Evolutionary conservation across 2,888 invertebrate genomes (phyloP).

Genomic region (Vesta saturnalis): DNA sequence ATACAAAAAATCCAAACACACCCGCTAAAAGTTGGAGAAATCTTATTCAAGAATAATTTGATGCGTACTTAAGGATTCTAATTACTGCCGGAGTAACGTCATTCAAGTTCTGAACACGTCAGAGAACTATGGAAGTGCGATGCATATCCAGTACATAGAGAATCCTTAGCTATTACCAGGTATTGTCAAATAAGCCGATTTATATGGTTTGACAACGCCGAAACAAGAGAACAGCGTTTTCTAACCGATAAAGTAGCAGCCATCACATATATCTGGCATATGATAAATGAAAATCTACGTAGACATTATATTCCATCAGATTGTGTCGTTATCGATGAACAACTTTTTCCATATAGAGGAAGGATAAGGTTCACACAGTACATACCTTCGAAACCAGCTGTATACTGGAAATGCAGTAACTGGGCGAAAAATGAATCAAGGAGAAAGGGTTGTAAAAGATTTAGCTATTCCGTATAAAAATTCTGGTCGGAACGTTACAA

Average conservation of each 20-base stretch:
- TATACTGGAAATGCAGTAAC: constrained; percentile 43
- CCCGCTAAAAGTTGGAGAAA: neutral
- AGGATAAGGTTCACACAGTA: no score
- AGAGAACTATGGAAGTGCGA: constrained; percentile 19
- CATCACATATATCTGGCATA: neutral
- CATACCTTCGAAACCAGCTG: no score
- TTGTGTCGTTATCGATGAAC: neutral
- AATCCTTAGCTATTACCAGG: constrained; percentile 9
- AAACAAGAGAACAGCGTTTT: neutral
- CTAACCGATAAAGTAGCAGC: neutral
- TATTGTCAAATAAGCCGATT: neutral
- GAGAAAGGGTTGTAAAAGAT: constrained; percentile 10
- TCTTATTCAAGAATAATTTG: constrained; percentile 15
- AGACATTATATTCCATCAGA: neutral
- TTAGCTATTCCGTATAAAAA: neutral
- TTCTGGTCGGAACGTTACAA: neutral
- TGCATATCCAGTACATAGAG: constrained; percentile 15
- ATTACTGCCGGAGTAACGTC: constrained; percentile 8
- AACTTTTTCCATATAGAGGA: no score
- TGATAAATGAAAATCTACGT: neutral
- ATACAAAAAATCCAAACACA: constrained; percentile 8
- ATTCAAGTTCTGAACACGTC: constrained; percentile 12
- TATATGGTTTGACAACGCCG: neutral
- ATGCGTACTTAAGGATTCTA: constrained; percentile 9
- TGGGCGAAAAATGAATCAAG: constrained; percentile 7